Base-by-base conservation (phyloP, 2,113 vertebrate genomes). In the Chaetodon trifascialis region DNA sequence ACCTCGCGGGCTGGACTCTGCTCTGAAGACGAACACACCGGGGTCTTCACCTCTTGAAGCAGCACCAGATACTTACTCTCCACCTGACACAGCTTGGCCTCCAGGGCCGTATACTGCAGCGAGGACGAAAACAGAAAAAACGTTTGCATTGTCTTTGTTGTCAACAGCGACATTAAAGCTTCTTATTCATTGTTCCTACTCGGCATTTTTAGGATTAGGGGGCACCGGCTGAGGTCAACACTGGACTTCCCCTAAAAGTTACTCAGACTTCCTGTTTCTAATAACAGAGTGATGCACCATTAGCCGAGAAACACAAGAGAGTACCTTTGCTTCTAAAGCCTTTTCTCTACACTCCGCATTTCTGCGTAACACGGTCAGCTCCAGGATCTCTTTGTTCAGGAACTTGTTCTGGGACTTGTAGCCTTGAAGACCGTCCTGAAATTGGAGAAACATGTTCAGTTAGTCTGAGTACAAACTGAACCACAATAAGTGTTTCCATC, bases 331-430 rank as follows among this genome's bases (percentile, higher is more conserved):
- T 89, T 97, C 96, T 73, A 98, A 90, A 58, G 96, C 93, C 82
- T 96, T 96, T 86, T 98, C 98, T 87, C 97, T 94, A 56, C 87
- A 93, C 93, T 99, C 98, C 34, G 97, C 93, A 63, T 97, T 98
- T 92, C 97, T 96, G 86, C 97, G 96, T 46, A 99, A 94, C 11
- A 96, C 96, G 4, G 97, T 96, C 83, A 99, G 95, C 91, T 99
- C 98, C 92, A 99, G 91, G 86, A 99, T 99, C 88, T 99, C 98
- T 94, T 99, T 99, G 92, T 99, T 99, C 62, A 99, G 95, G 88
- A 99, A 99, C 78, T 96, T 99, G 91, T 99, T 99, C 93, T 99
- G 98, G 52, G 96, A 96, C 92, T 99, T 99, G 88, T 99, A 99
- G 44, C 97, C 97, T 76, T 99, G 97, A 69, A 99, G 96, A 85